phyloP scores from a whole-genome alignment of 2,797 vertebrate species.

The Tolypeutes matacus region DNA sequence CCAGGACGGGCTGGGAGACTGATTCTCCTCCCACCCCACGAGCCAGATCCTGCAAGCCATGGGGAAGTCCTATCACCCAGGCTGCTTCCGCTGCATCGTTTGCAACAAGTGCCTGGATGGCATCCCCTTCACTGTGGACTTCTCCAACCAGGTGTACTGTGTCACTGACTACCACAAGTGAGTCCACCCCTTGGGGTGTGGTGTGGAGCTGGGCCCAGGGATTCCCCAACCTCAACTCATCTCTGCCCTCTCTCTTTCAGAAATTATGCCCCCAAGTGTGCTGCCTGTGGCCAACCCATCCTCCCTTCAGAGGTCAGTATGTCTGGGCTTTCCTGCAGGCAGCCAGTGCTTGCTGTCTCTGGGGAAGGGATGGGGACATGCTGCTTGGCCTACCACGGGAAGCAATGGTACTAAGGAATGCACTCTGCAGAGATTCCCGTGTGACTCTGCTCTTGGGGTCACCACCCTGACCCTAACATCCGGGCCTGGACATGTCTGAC shows the following conservation, averaged over 20 bases:
- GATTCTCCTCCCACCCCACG: not conserved
- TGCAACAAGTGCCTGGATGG: constrained; percentile 94
- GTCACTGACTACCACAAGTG: constrained; percentile 95
- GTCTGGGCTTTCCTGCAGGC: constrained; percentile 51
- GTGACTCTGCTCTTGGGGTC: constrained; percentile 81
- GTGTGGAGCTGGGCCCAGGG: not conserved
- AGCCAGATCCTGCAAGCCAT: constrained; percentile 93
- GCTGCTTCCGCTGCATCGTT: constrained; percentile 94
- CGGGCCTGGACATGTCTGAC: constrained; percentile 69
- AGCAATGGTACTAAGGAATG: constrained; percentile 77
- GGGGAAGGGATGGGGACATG: constrained; percentile 27
- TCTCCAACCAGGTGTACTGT: constrained; percentile 94
- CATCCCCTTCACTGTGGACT: constrained; percentile 95
- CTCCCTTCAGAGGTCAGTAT: constrained; percentile 92
- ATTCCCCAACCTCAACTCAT: not conserved
- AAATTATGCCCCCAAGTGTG: constrained; percentile 94
- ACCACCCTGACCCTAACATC: constrained; percentile 78
- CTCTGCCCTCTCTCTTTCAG: constrained; percentile 84
- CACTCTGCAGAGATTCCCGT: constrained; percentile 78
- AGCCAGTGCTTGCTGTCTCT: constrained; percentile 13
- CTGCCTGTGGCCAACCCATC: constrained; percentile 94
- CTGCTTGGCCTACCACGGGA: constrained; percentile 51
- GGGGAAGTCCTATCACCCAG: constrained; percentile 94
- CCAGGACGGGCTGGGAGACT: not conserved
- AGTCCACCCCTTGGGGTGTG: constrained; percentile 53